These are phyloP conservation scores for Erethizon dorsatum DNA, from an alignment of 2,797 vertebrate genomes.

Conservation along the genomic window DNA sequence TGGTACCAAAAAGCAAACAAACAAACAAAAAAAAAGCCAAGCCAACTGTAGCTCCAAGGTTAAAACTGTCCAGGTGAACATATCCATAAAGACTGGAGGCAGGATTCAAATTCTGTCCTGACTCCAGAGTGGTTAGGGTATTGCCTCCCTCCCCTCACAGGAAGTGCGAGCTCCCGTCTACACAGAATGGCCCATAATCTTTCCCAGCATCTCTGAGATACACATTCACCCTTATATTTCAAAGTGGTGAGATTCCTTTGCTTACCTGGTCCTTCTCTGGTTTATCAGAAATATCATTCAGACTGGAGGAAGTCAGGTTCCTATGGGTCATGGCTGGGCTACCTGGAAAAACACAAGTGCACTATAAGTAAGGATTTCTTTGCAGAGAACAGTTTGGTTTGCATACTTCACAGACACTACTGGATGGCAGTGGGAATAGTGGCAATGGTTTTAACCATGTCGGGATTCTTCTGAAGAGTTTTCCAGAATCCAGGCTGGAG, in stretches of 20 bases:
- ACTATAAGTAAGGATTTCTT: slow-evolving; percentile 70
- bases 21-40: background rate
- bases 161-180: background rate
- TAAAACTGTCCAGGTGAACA: background rate
- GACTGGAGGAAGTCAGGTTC: slow-evolving; percentile 95
- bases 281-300: slow-evolving; percentile 98
- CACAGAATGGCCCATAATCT: background rate
- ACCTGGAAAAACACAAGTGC: slow-evolving; percentile 90
- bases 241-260: background rate
- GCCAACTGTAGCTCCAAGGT: background rate
- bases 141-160: background rate
- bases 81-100: background rate
- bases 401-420: background rate
- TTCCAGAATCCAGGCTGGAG: background rate
- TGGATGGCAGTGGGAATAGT: slow-evolving; percentile 66
- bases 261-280: slow-evolving; percentile 99
- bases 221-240: background rate
- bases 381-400: slow-evolving; percentile 62
- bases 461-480: background rate
- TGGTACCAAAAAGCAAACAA: too few relatives aligned
- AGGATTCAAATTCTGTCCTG: background rate
- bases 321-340: slow-evolving; percentile 95
- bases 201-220: background rate
- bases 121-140: background rate
- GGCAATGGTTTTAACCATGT: background rate